phyloP scores from a whole-genome alignment of 2,888 invertebrate species.

The Lasioglossum lativentre region DNA sequence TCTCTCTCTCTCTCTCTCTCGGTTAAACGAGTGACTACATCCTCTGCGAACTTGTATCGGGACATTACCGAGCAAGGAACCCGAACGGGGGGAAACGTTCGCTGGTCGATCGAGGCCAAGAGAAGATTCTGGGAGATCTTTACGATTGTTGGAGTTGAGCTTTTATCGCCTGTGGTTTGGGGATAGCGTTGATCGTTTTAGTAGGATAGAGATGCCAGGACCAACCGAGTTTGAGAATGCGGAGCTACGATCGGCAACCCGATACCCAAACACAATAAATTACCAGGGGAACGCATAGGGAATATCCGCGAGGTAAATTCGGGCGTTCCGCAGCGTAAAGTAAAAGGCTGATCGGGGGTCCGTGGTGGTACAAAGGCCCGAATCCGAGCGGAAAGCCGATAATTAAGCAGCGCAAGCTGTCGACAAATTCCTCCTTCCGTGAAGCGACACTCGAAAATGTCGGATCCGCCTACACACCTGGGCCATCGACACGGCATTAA shows the following conservation, averaged over 20 bases:
- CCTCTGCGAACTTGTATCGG: background rate
- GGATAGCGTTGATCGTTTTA: background rate
- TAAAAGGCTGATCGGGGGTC: background rate
- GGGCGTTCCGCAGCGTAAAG: background rate
- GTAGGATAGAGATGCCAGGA: no score
- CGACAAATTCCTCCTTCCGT: conserved; percentile 20
- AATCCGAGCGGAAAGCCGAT: background rate
- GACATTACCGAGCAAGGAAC: background rate
- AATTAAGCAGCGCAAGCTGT: conserved; percentile 4
- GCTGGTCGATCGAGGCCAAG: background rate
- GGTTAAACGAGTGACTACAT: background rate
- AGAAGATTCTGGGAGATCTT: background rate
- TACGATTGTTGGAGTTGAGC: background rate
- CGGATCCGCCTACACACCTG: background rate
- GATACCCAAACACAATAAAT: background rate
- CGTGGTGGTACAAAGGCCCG: background rate
- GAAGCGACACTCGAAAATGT: background rate
- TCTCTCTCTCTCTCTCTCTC: background rate
- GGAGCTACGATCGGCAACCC: background rate
- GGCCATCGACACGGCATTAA: conserved; percentile 22
- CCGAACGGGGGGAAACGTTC: no score
- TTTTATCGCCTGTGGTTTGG: background rate
- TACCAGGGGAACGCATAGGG: background rate
- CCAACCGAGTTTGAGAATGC: background rate
- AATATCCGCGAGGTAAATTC: background rate